These are phyloP conservation scores for Acrocephalus scirpaceus DNA, from an alignment of 2,797 vertebrate species.

Conservation along the genomic window DNA sequence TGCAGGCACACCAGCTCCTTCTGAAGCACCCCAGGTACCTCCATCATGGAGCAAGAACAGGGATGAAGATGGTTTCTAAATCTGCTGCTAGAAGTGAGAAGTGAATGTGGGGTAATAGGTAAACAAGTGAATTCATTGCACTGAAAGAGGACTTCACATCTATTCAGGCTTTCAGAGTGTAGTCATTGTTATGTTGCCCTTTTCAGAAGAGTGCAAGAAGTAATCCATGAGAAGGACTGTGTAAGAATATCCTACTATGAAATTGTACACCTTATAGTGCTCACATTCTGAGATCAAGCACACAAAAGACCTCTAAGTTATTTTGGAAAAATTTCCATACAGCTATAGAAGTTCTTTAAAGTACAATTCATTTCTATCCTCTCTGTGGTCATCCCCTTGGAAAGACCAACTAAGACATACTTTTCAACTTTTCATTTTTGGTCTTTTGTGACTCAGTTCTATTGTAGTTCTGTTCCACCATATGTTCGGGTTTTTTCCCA, in stretches of 20 bases:
- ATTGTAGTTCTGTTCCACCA: background rate
- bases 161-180: background rate
- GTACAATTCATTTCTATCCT: background rate
- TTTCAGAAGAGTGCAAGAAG: background rate
- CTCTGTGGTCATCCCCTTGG: background rate
- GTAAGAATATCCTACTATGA: background rate
- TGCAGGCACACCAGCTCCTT: background rate
- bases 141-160: background rate
- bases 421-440: constrained; percentile 43
- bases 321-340: background rate
- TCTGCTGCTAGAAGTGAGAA: background rate
- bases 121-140: background rate
- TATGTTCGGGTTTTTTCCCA: background rate
- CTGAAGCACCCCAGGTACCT: background rate
- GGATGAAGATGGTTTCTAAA: background rate
- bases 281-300: background rate
- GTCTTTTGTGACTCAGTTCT: constrained; percentile 52
- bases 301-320: background rate
- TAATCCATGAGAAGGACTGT: background rate
- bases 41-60: background rate
- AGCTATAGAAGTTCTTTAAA: background rate
- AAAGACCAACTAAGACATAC: constrained; percentile 16
- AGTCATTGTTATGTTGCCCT: background rate
- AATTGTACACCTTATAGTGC: background rate
- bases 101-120: background rate